phyloP scores from a whole-genome alignment of 2,888 invertebrate genomes.

The Trilocha varians region DNA sequence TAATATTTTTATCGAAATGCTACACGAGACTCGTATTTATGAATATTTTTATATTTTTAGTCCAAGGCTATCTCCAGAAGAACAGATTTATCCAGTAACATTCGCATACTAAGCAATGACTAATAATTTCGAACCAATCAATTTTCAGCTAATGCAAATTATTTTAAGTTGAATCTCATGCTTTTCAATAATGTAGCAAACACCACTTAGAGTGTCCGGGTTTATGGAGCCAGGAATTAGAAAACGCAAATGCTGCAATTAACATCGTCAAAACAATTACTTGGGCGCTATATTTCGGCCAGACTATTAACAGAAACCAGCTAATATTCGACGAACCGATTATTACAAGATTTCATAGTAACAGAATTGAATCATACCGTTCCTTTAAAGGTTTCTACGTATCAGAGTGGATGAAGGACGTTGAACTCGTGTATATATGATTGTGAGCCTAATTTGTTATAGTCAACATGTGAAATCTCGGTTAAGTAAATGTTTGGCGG shows the following conservation, averaged over 20 bases:
- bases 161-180: too few relatives aligned
- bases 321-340: conserved; percentile 36
- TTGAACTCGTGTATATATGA: conserved; percentile 18
- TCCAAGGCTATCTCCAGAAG: too few relatives aligned
- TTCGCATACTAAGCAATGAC: too few relatives aligned
- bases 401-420: conserved; percentile 5
- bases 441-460: conserved; percentile 23
- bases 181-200: too few relatives aligned
- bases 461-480: conserved; percentile 40
- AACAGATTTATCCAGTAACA: too few relatives aligned
- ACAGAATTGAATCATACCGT: conserved; percentile 19
- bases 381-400: conserved; percentile 4
- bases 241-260: conserved; percentile 38
- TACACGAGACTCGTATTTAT: too few relatives aligned
- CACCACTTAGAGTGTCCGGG: conserved; percentile 32
- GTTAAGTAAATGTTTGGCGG: conserved; percentile 53
- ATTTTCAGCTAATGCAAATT: too few relatives aligned
- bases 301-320: conserved; percentile 40
- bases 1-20: too few relatives aligned
- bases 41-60: too few relatives aligned
- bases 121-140: too few relatives aligned
- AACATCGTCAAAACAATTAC: conserved; percentile 57
- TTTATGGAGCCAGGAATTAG: conserved; percentile 33
- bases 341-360: conserved; percentile 11
- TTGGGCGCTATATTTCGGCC: conserved; percentile 33